Evolutionary conservation across 2,797 vertebrate genomes (phyloP), one percentile per base, ranked within the genome.

Genomic region (Xenopus petersii): DNA sequence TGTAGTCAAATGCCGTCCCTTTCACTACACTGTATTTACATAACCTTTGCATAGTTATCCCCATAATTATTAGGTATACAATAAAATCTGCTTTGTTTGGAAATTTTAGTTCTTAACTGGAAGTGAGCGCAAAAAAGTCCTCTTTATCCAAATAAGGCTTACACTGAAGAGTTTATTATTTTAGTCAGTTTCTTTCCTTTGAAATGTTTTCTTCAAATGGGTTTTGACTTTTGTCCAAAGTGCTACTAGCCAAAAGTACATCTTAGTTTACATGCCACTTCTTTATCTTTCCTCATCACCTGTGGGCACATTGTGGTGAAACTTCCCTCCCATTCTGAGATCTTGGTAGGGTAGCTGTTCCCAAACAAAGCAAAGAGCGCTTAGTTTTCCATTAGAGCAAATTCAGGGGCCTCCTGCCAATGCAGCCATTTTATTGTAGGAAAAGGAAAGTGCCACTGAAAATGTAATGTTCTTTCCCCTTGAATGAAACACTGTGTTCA

Each of bases 211-310:
- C 36, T 42, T 42, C 36, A 42, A 42, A 42, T 42, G 36, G 36
- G 36, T 42, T 70, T 70, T 75, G 67, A 70, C 47, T 51, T 48
- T 75, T 75, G 62, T 36, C 48, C 74, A 75, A 70, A 64, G 64
- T 64, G 12, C 56, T 26, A 70, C 13, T 62, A 42, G 12, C 54
- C n/a, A 17, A 56, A 56, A 56, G 54, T 17, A 61, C 10, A 59
- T 67, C 12, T n/a, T 71, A 16, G 17, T 62, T 71, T 64, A 15
- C 30, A 21, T 10, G 16, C 12, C 67, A 12, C 5, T 46, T 59
- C 62, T 13, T 76, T 55, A 77, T 69, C 12, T 69, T 78, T 16
- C 33, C 46, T 59, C 12, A 51, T 70, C 54, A 59, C 49, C 46
- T 15, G 51, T 33, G 12, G 55, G 26, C 13, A 68, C 3, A 69